Evolutionary conservation across 2,888 invertebrate species (phyloP).

Genomic region (Suillia variegata): DNA sequence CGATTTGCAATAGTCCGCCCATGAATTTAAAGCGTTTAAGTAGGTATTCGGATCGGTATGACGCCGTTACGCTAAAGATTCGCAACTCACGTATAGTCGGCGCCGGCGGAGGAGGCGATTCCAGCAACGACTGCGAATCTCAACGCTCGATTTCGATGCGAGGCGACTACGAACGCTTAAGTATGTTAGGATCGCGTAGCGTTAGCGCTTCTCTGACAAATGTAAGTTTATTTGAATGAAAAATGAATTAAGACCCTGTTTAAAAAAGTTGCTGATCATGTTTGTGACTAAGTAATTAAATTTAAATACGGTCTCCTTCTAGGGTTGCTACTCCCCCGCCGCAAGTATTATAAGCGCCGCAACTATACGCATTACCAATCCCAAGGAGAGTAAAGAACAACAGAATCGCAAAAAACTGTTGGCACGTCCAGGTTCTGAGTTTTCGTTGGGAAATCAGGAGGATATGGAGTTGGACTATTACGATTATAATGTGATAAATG

Average conservation of each 20-base stretch:
- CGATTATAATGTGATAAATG: conserved; percentile 85
- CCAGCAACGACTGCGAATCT: conserved; percentile 48
- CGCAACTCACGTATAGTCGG: conserved; percentile 43
- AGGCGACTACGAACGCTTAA: conserved; percentile 37
- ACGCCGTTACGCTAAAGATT: conserved; percentile 50
- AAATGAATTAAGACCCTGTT: neutral
- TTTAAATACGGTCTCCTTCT: conserved; percentile 13
- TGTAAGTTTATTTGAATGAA: conserved; percentile 39
- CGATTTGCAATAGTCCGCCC: conserved; percentile 54
- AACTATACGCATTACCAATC: conserved; percentile 70
- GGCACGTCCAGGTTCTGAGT: conserved; percentile 74
- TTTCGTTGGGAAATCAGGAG: conserved; percentile 74
- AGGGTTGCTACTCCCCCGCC: conserved; percentile 78
- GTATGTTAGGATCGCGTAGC: conserved; percentile 46
- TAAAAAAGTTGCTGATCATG: neutral
- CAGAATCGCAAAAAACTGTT: conserved; percentile 74
- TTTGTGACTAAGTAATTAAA: neutral
- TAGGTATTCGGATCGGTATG: conserved; percentile 56
- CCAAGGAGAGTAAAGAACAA: conserved; percentile 79
- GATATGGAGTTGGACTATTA: conserved; percentile 88
- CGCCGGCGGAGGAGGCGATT: conserved; percentile 48
- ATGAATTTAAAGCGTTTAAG: conserved; percentile 48
- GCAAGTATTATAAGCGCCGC: conserved; percentile 71
- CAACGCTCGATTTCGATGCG: conserved; percentile 44
- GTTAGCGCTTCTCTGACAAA: conserved; percentile 53